Evolutionary conservation across 2,888 invertebrate genomes (phyloP).

Genomic region (Ophraella communa): DNA sequence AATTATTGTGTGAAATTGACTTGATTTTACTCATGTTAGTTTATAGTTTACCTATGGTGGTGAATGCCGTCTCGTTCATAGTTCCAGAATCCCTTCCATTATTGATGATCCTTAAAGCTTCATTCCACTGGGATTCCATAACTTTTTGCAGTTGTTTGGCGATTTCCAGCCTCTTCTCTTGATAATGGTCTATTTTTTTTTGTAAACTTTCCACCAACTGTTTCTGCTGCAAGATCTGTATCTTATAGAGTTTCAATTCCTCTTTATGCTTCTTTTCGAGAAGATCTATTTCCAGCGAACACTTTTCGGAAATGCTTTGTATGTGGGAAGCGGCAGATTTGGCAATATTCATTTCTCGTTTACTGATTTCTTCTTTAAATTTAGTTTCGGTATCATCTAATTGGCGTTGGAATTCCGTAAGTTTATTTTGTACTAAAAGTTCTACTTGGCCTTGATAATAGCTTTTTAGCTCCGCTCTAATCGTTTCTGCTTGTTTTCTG

Average conservation of each 20-base stretch:
- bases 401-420: constrained; percentile 79
- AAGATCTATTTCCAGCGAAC: constrained; percentile 76
- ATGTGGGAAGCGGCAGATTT: constrained; percentile 77
- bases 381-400: constrained; percentile 73
- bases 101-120: constrained; percentile 74
- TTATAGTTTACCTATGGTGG: constrained; percentile 26
- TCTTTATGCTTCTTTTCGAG: constrained; percentile 81
- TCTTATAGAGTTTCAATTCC: constrained; percentile 74
- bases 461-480: constrained; percentile 71
- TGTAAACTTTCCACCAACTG: constrained; percentile 73
- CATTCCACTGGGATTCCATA: constrained; percentile 83
- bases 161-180: constrained; percentile 52
- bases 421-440: constrained; percentile 75
- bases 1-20: no score
- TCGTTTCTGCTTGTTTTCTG: constrained; percentile 66
- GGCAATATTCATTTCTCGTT: constrained; percentile 70
- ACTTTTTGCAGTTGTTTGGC: constrained; percentile 75
- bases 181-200: constrained; percentile 62
- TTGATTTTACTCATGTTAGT: no score
- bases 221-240: constrained; percentile 73
- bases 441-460: constrained; percentile 85
- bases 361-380: constrained; percentile 69
- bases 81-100: constrained; percentile 49
- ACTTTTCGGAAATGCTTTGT: constrained; percentile 74
- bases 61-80: constrained; percentile 25